Percentiles rank a stretch among this genome's conserved stretches.
Evolutionary conservation across 2,113 vertebrate species (phyloP).

Genomic region (Prochilodus magdalenae): DNA sequence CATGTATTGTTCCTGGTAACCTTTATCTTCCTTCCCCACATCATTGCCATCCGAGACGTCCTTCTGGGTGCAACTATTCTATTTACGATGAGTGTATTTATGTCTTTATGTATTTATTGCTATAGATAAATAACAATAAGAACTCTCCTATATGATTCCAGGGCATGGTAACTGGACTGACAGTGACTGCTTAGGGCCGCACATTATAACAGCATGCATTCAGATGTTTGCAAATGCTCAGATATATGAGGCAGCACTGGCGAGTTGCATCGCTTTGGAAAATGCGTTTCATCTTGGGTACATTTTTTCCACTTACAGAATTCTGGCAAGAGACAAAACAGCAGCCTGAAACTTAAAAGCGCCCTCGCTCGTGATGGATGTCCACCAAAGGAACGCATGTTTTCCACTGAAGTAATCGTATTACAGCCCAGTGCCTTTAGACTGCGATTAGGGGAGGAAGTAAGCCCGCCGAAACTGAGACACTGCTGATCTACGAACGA

Average conservation of each 20-base stretch:
- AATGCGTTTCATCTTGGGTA: background rate
- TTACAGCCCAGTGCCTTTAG: background rate
- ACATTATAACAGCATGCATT: background rate
- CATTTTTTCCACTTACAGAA: background rate
- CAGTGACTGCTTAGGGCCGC: background rate
- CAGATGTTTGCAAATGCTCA: background rate
- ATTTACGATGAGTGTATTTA: no score
- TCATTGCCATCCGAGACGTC: no score
- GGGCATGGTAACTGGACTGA: background rate
- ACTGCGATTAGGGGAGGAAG: conserved; percentile 3
- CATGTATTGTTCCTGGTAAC: no score
- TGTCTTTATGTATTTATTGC: no score
- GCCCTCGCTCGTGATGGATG: background rate
- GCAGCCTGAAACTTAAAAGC: background rate
- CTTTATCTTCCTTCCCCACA: no score
- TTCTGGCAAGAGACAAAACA: background rate
- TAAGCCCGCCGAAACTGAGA: conserved; percentile 10
- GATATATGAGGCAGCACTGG: background rate
- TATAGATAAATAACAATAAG: background rate
- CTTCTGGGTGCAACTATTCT: no score
- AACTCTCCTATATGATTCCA: background rate
- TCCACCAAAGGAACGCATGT: conserved; percentile 14
- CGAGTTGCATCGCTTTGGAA: background rate
- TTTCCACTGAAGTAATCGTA: conserved; percentile 5
- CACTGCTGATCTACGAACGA: conserved; percentile 21